A percentile compares a stretch with the other conserved stretches of the same genome.
These are phyloP conservation scores for Xanthia icteritia DNA, from an alignment of 2,888 invertebrate genomes.

Conservation along the genomic window DNA sequence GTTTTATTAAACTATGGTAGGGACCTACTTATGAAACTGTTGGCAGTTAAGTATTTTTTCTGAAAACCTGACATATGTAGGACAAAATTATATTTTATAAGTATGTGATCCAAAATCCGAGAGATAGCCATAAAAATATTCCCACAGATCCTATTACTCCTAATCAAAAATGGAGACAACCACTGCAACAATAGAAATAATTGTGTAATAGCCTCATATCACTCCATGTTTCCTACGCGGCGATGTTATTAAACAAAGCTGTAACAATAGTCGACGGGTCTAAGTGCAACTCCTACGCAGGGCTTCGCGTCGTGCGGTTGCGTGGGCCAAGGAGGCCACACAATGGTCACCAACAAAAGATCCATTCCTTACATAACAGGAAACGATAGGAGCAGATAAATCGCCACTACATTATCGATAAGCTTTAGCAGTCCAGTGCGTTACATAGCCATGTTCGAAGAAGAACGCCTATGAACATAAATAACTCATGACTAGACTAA, in stretches of 20 bases:
- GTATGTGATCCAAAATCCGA: neutral
- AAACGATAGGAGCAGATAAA: constrained; percentile 30
- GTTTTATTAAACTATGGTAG: neutral
- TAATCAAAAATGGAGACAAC: constrained; percentile 3
- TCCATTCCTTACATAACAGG: constrained; percentile 13
- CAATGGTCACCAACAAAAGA: constrained; percentile 32
- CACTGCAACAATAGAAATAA: constrained; percentile 4
- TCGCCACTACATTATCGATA: neutral
- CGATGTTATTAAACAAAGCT: constrained; percentile 59
- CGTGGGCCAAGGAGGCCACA: constrained; percentile 47
- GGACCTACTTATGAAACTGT: neutral
- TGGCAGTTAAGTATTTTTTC: neutral
- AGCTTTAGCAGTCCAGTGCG: neutral
- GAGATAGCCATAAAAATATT: neutral
- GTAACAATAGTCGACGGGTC: constrained; percentile 57
- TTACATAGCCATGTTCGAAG: neutral
- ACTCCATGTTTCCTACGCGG: constrained; percentile 22
- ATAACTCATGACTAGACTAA: neutral
- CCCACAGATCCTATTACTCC: neutral
- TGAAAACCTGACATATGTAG: neutral
- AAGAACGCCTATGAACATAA: neutral
- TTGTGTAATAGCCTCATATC: constrained; percentile 28
- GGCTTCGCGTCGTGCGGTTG: constrained; percentile 37
- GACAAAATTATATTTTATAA: neutral
- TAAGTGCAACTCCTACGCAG: constrained; percentile 63